Evolutionary conservation across 2,113 vertebrate genomes (phyloP).

Genomic region (Gallinago paraguaiae): DNA sequence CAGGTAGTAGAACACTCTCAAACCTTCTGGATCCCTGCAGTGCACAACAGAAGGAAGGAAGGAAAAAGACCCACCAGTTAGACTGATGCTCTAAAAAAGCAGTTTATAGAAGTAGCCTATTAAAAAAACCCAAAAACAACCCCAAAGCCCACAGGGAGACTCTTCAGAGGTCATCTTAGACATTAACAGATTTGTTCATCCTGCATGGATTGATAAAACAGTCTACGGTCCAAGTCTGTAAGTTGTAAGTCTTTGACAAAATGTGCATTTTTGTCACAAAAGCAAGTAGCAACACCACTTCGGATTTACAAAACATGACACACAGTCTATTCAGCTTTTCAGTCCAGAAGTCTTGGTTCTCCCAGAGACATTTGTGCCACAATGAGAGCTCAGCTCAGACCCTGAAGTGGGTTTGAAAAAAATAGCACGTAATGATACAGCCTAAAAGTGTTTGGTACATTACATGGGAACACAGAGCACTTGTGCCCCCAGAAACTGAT

Average conservation of each 20-base stretch:
- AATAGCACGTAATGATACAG: fast-evolving
- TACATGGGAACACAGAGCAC: background rate
- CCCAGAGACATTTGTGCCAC: background rate
- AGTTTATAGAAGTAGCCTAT: background rate
- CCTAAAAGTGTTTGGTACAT: background rate
- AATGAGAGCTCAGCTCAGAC: background rate
- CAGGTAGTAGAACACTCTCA: conserved; percentile 97
- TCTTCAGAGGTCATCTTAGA: background rate
- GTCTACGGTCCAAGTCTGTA: background rate
- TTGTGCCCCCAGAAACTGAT: background rate
- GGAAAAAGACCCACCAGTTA: background rate
- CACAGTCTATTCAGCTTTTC: background rate
- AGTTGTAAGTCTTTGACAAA: background rate
- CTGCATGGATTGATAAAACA: background rate
- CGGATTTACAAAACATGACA: background rate
- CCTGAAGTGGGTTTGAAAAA: background rate
- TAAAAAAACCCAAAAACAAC: background rate
- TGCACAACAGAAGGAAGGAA: background rate
- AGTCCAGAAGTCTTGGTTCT: background rate
- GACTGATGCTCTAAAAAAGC: background rate
- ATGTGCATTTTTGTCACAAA: background rate
- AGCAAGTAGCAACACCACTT: background rate
- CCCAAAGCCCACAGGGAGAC: background rate
- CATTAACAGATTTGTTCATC: background rate
- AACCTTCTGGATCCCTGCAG: conserved; percentile 94